Evolutionary conservation across 2,888 invertebrate genomes (phyloP).

Genomic region (Heterodera filipjevi): DNA sequence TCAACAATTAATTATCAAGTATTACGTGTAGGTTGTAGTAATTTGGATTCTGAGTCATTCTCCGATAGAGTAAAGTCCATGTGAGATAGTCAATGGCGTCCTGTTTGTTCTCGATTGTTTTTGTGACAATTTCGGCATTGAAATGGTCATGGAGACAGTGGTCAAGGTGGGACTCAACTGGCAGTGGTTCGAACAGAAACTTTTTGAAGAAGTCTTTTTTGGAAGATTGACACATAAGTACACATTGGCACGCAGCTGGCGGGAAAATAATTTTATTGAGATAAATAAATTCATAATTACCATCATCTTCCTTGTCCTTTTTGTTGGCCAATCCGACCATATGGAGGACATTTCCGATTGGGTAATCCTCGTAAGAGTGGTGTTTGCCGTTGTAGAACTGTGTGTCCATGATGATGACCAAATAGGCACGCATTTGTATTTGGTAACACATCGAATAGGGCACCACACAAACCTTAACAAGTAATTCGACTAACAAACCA

Average conservation of each 20-base stretch:
- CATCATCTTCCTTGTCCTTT: slow-evolving; percentile 86
- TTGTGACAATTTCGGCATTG: slow-evolving; percentile 98
- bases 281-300: slow-evolving; percentile 67
- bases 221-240: slow-evolving; percentile 92
- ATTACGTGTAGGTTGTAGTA: slow-evolving; percentile 88
- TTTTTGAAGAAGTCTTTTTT: slow-evolving; percentile 99
- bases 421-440: slow-evolving; percentile 82
- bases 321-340: slow-evolving; percentile 96
- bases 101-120: slow-evolving; percentile 99
- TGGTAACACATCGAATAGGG: slow-evolving; percentile 91
- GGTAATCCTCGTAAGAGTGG: slow-evolving; percentile 89
- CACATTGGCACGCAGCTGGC: slow-evolving; percentile 72
- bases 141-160: slow-evolving; percentile 98
- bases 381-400: slow-evolving; percentile 84
- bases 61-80: slow-evolving; percentile 95
- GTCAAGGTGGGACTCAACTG: slow-evolving; percentile 96
- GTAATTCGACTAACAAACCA: neutral
- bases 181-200: slow-evolving; percentile 92
- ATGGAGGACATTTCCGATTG: slow-evolving; percentile 91
- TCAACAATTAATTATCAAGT: neutral
- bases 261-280: neutral
- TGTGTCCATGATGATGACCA: slow-evolving; percentile 96
- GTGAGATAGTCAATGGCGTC: slow-evolving; percentile 98
- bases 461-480: slow-evolving; percentile 81
- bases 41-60: slow-evolving; percentile 98